Evolutionary conservation across 2,113 vertebrate genomes (phyloP).

Genomic region (Trichechus manatus): DNA sequence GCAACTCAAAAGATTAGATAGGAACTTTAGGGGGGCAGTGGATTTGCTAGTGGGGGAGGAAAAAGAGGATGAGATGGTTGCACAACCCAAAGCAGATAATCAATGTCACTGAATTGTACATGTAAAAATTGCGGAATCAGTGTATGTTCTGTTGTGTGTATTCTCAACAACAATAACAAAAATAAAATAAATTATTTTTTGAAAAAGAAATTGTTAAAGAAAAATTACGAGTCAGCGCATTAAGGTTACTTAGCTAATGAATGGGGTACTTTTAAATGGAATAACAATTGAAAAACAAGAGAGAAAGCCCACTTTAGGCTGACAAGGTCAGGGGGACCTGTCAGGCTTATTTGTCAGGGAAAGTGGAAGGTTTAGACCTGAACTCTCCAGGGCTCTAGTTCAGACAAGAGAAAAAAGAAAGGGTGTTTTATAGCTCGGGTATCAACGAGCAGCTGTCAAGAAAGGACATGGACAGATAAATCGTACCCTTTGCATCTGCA

Average conservation of each 20-base stretch:
- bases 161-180: not conserved
- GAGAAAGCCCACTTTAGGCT: not conserved
- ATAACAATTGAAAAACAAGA: constrained; percentile 53
- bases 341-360: not conserved
- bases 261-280: not conserved
- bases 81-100: not conserved
- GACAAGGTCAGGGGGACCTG: not conserved
- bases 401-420: constrained; percentile 39
- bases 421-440: not conserved
- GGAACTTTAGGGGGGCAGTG: not conserved
- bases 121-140: not conserved
- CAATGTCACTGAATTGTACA: not conserved
- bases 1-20: not conserved
- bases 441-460: not conserved
- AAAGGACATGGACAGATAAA: constrained; percentile 2
- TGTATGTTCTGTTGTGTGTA: not conserved
- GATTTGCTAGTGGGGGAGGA: not conserved
- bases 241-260: constrained; percentile 15
- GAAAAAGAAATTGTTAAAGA: not conserved
- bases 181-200: not conserved
- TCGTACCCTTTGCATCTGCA: not conserved
- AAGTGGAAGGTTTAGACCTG: constrained; percentile 31
- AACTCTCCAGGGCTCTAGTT: not conserved
- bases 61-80: not conserved
- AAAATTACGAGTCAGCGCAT: constrained; percentile 5